Base-by-base conservation (phyloP, 2,888 invertebrate species). In the Allacma fusca region DNA sequence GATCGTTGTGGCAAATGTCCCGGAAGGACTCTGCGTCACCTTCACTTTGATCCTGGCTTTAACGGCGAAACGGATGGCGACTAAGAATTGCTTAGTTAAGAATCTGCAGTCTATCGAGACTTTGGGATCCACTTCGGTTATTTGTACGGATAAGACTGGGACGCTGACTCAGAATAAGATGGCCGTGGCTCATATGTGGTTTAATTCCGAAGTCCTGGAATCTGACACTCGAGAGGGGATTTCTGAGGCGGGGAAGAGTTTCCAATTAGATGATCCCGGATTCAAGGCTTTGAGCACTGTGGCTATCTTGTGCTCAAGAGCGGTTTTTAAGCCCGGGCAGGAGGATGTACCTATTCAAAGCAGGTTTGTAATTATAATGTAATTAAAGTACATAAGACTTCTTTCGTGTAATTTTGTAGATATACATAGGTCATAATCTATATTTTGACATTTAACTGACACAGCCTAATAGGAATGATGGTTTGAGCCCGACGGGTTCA, bases 101-200 rank as follows among this genome's bases (percentile, higher is more conserved):
- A 93, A 93, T 87, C 86, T 93, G 82, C 93, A 93, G 86, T 92
- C 92, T 57, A 93, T 94, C 0, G 93, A 93, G 87, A 93, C 93
- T 0, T 87, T 93, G 1, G 93, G 93, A 12, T 93, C 92, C 0
- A 94, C 93, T 0, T 92, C 92, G 0, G 91, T 91, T 76, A 94
- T 94, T 84, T 94, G 93, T 86, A 93, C 93, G 0, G 93, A 94
- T 85, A 93, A 93, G 87, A 80, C 80, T 0, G 93, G 93, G 24
- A 93, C 92, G 0, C 87, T 94, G 50, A 94, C 93, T 0, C 93
- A 93, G 86, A 93, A 93, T 86, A 88, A 88, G 76, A 90, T 93
- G 93, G 91, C 92, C 0, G 92, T 93, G 0, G 91, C 92, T 29
- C 92, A 93, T 86, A 88, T 93, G 86, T 93, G 92, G 65, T 91